Conservation (phyloP, 2,113 vertebrate species). For the Hydrolagus affinis region DNA sequence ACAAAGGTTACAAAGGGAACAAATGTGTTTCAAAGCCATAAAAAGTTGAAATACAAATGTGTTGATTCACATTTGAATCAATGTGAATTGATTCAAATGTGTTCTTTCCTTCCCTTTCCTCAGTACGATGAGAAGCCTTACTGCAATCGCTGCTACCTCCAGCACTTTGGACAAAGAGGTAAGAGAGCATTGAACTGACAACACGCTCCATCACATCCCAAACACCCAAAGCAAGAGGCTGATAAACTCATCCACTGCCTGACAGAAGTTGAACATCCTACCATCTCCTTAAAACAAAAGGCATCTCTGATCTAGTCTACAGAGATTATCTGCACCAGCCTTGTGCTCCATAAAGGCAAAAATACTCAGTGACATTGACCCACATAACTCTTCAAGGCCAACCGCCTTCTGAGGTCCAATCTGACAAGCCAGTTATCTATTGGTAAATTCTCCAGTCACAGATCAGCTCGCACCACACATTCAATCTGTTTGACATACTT, state of each 20-base stretch:
- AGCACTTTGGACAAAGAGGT: constrained; percentile 65
- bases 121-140: constrained; percentile 69
- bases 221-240: too few species aligned
- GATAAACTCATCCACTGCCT: too few species aligned
- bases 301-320: background rate
- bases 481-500: too few species aligned
- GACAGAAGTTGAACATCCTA: background rate
- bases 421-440: background rate
- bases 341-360: background rate
- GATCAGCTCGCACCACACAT: too few species aligned
- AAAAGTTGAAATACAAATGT: too few species aligned
- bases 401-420: background rate
- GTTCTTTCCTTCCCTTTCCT: constrained; percentile 37
- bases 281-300: background rate
- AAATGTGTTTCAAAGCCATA: too few species aligned
- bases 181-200: constrained; percentile 33
- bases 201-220: too few species aligned
- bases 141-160: constrained; percentile 64
- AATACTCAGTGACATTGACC: background rate
- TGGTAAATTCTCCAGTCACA: too few species aligned
- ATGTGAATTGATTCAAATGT: background rate
- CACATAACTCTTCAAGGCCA: background rate
- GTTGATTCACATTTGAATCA: too few species aligned
- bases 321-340: background rate
- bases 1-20: too few species aligned